Percentiles rank a stretch among this genome's conserved stretches.
These are phyloP conservation scores for Tokudaia tokunoshimensis DNA, from an alignment of 2,797 vertebrate species.

Conservation along the genomic window DNA sequence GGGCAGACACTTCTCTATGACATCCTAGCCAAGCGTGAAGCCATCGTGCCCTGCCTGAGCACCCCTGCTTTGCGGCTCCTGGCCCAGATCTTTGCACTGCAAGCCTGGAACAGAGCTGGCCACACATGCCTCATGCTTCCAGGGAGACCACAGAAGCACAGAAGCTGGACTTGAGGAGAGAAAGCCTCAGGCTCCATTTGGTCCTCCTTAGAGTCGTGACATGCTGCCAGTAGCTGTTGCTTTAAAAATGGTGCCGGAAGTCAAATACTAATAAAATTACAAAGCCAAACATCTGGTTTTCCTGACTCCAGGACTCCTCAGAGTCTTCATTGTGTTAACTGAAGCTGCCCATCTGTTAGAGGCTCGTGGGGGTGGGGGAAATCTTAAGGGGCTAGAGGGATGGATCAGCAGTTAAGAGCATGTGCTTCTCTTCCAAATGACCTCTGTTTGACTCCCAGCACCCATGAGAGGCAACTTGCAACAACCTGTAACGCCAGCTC, in stretches of 20 bases:
- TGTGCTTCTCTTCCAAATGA: not conserved
- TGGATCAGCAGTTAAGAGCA: not conserved
- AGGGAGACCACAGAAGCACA: not conserved
- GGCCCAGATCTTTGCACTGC: not conserved
- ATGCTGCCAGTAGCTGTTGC: not conserved
- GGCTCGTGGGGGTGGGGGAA: too few relatives aligned
- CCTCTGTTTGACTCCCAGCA: not conserved
- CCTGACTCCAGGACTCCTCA: not conserved
- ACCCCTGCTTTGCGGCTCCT: not conserved
- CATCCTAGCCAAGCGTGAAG: not conserved
- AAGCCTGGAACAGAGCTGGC: not conserved
- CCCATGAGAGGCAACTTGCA: not conserved
- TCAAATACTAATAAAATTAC: slow-evolving; percentile 52
- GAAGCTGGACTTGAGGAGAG: not conserved
- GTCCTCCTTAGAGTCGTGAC: not conserved
- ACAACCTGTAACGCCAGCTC: not conserved
- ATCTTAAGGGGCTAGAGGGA: not conserved
- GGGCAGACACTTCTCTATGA: not conserved
- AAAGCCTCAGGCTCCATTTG: not conserved
- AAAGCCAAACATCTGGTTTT: not conserved
- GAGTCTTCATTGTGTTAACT: not conserved
- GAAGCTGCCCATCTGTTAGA: not conserved
- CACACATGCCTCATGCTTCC: not conserved
- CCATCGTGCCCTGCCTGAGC: not conserved
- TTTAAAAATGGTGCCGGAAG: not conserved